Evolutionary conservation across 2,113 vertebrate species (phyloP).

Genomic region (Gracilinanus agilis): DNA sequence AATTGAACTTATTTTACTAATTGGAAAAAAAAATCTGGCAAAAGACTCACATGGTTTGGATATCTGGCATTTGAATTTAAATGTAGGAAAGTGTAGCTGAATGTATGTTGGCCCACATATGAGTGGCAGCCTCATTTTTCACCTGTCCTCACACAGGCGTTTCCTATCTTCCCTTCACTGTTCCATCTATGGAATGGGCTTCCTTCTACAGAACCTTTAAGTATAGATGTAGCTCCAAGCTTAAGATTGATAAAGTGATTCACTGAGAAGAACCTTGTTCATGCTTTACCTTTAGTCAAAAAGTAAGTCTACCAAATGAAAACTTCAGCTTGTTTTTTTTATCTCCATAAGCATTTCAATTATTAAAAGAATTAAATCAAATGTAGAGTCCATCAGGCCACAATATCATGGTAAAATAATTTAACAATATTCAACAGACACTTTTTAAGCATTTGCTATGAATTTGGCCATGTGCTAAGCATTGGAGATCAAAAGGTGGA

Average conservation of each 20-base stretch:
- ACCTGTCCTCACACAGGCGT: neutral
- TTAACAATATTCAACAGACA: neutral
- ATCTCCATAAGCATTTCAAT: neutral
- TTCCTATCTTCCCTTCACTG: neutral
- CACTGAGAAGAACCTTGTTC: neutral
- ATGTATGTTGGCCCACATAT: neutral
- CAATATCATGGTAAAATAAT: neutral
- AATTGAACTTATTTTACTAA: neutral
- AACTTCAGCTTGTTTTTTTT: neutral
- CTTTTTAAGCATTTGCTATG: neutral
- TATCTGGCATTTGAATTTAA: neutral
- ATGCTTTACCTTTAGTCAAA: constrained; percentile 24
- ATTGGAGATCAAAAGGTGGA: neutral
- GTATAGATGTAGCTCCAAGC: neutral
- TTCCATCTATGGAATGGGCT: neutral
- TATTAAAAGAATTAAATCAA: neutral
- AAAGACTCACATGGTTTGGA: neutral
- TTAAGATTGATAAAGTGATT: constrained; percentile 29
- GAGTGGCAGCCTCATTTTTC: neutral
- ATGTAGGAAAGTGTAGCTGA: neutral
- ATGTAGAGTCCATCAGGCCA: neutral
- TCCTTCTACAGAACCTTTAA: neutral
- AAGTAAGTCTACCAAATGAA: neutral
- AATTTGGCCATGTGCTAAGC: neutral
- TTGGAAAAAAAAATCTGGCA: neutral